Conservation (phyloP, 1,140 invertebrate species). For the Drosophila lowei region DNA sequence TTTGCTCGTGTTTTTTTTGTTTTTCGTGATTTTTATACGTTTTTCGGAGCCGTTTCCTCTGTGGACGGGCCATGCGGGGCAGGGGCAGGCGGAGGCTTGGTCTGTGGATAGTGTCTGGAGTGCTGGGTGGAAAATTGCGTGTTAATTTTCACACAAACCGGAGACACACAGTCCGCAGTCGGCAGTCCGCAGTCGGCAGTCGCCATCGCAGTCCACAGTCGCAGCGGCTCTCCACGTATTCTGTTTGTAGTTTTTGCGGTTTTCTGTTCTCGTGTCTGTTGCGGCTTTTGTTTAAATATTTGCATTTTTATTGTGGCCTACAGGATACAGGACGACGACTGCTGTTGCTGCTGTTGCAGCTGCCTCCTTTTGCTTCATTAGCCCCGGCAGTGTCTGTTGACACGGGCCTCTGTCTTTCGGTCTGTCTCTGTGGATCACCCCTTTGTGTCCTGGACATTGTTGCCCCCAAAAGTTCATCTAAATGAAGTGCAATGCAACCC, state of each 20-base stretch:
- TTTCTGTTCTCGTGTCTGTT: conserved; percentile 51
- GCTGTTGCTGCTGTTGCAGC: conserved; percentile 27
- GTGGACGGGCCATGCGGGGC: conserved; percentile 20
- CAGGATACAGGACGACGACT: neutral
- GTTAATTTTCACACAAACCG: conserved; percentile 77
- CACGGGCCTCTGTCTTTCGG: conserved; percentile 38
- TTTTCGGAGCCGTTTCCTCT: conserved; percentile 24
- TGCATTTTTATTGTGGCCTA: conserved; percentile 72
- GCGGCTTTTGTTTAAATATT: conserved; percentile 67
- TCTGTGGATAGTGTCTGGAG: conserved; percentile 6
- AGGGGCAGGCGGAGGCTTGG: conserved; percentile 7
- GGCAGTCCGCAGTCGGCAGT: neutral
- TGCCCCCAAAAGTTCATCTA: conserved; percentile 59
- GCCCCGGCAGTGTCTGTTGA: conserved; percentile 49
- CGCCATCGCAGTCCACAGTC: conserved; percentile 14
- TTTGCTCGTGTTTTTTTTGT: conserved; percentile 40
- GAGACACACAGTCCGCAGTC: conserved; percentile 18
- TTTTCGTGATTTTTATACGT: conserved; percentile 56
- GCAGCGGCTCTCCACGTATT: conserved; percentile 46
- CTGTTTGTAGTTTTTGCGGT: conserved; percentile 68
- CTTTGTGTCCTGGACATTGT: conserved; percentile 43
- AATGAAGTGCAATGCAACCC: conserved; percentile 75
- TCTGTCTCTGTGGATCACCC: conserved; percentile 8
- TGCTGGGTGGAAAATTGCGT: conserved; percentile 58
- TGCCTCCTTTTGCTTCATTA: conserved; percentile 64